Base-by-base conservation (phyloP, 2,888 invertebrate genomes). In the Drosophila merina region DNA sequence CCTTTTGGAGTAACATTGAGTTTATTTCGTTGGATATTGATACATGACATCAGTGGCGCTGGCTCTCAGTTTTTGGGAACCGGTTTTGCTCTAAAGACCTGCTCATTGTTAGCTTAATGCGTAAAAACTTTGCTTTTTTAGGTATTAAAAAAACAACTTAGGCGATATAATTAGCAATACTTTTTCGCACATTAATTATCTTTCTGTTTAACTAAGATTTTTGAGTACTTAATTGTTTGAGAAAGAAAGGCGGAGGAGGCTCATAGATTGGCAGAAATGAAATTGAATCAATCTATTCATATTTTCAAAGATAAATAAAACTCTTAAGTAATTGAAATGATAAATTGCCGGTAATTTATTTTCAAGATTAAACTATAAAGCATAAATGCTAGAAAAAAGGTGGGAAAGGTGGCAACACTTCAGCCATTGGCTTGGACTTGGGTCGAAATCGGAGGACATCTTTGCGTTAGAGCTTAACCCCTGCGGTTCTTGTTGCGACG, bases 41-140 rank as follows among this genome's bases (percentile, higher is more conserved):
- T 36, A 36, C 36, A 51, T 63, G 63, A 63, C 63, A 63, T 63
- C 51, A 51, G 63, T 45, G 33, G 30, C 20, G 44, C 20, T 9
- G 20, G 44, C 36, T 36, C 12, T 25, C 8, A 44, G 9, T n/a
- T 38, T 28, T 10, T 10, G 28, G 45, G 36, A 10, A 60, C 63
- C 51, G 51, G 63, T 64, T 60, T 9, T 6, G 5, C 31, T 26
- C 40, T n/a, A 47, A 26, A 63, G 12, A 14, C n/a, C 30, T 7
- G 51, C 8, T 20, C 30, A 30, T 57, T 51, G 28, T 40, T 10
- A 6, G 6, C 7, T 3, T 42, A 25, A 25, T 33, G 33, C 14
- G 4, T 33, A 14, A 36, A n/a, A n/a, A 1, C 36, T 5, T 2
- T 6, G 5, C 36, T 36, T 36, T 12, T 36, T 36, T 6, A n/a